Evolutionary conservation across 2,888 invertebrate species (phyloP).

Genomic region (Orthosia gracilis): DNA sequence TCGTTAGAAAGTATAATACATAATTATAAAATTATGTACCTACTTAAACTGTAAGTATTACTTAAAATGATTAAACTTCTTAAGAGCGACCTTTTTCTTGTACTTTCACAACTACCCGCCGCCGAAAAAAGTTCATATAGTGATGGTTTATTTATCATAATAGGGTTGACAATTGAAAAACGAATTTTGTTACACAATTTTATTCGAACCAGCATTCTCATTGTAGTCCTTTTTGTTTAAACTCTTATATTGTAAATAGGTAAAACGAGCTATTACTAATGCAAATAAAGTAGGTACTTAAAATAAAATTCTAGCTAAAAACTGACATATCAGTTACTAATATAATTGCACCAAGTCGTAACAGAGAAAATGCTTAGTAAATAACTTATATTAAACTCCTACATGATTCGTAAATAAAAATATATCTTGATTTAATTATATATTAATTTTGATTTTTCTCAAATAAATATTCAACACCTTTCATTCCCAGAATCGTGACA

Average conservation of each 20-base stretch:
- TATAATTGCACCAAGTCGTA: conserved; percentile 87
- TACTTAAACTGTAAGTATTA: too few species aligned
- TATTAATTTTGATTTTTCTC: conserved; percentile 81
- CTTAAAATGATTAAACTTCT: too few species aligned
- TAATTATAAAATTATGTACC: too few species aligned
- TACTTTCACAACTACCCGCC: too few species aligned
- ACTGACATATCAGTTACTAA: conserved; percentile 79
- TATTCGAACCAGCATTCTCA: conserved; percentile 82
- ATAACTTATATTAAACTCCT: conserved; percentile 71
- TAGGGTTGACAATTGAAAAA: conserved; percentile 65
- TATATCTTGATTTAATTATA: conserved; percentile 74
- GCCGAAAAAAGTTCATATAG: not conserved
- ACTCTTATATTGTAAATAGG: conserved; percentile 75
- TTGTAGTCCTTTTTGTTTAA: conserved; percentile 75
- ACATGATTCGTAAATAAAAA: conserved; percentile 76
- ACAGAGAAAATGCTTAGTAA: conserved; percentile 83
- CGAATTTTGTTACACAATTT: conserved; percentile 74
- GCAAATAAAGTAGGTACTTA: conserved; percentile 74
- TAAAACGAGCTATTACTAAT: conserved; percentile 74
- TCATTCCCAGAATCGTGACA: conserved; percentile 65
- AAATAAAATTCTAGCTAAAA: conserved; percentile 72
- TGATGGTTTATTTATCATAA: not conserved
- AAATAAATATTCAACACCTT: conserved; percentile 79
- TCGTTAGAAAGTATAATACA: too few species aligned
- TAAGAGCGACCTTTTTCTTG: too few species aligned